Evolutionary conservation across 2,888 invertebrate genomes (phyloP), one percentile per base, ranked within the genome.

Genomic region (Stenurella melanura): DNA sequence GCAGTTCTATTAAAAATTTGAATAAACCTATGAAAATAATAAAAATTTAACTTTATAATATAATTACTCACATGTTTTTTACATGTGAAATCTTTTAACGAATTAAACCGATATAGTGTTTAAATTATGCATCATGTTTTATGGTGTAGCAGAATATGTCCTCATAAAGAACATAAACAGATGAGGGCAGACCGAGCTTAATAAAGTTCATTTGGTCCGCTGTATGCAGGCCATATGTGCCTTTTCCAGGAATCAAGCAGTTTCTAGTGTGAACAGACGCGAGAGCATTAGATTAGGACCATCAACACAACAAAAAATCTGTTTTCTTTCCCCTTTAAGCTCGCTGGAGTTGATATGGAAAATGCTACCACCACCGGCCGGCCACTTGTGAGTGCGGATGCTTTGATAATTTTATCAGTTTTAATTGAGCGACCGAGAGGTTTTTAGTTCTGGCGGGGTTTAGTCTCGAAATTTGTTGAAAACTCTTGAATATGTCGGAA

Each of bases 161-260:
- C 50, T 50, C 50, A 50, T 50, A 50, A 50, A 50, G 50, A 50
- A 50, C 50, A 50, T 50, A 50, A 50, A 15, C 50, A 63, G 26
- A 63, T 63, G 63, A 63, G 19, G 26, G 63, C 50, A 50, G 15
- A 4, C 50, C n/a, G n/a, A n/a, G n/a, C 50, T 50, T 50, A 50
- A 66, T 38, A 68, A 68, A 57, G 67, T 64, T 74, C 58, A 64
- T 70, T 50, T 83, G 83, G 83, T 64, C 82, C 71, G 76, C 78
- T 83, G 77, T 77, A 76, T 81, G 78, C 75, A 66, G 72, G 78
- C 83, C 83, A 83, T 81, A 80, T 83, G 83, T 83, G 83, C 78
- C 77, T 79, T 79, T 83, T 82, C 83, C 79, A 74, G 81, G 82
- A 83, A 82, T 81, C 69, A 79, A 81, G 79, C 78, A 79, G 81